Evolutionary conservation across 2,113 vertebrate species (phyloP).

Genomic region (Lota lota): DNA sequence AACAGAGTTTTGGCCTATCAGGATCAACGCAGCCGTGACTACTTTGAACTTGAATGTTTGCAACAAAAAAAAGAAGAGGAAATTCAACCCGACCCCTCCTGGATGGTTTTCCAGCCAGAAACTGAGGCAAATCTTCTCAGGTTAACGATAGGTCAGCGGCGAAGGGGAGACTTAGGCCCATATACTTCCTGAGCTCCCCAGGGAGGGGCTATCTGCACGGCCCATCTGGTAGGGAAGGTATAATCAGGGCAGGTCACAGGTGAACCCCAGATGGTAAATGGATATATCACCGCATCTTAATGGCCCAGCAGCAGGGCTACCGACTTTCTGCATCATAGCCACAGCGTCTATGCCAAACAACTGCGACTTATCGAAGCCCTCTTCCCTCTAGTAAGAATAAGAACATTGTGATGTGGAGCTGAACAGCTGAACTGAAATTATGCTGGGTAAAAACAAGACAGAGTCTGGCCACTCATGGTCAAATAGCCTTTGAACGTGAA

Average conservation of each 20-base stretch:
- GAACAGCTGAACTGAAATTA: too few relatives aligned
- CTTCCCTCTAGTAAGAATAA: neutral
- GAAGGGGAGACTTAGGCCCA: conserved; percentile 21
- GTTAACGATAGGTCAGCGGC: conserved; percentile 41
- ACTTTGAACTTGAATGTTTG: conserved; percentile 47
- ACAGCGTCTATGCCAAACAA: too few relatives aligned
- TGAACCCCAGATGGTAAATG: conserved; percentile 42
- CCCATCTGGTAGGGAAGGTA: conserved; percentile 46
- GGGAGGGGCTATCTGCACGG: conserved; percentile 39
- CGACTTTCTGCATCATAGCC: neutral
- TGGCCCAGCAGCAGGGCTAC: neutral
- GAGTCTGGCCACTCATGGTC: neutral
- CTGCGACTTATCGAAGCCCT: neutral
- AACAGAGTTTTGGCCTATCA: too few relatives aligned
- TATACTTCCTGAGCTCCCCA: conserved; percentile 25
- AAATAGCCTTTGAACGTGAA: neutral
- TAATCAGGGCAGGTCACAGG: conserved; percentile 42
- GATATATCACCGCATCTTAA: conserved; percentile 30
- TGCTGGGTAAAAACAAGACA: too few relatives aligned
- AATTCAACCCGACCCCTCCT: conserved; percentile 44
- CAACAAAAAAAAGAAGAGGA: conserved; percentile 21
- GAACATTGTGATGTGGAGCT: neutral
- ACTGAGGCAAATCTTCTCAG: conserved; percentile 38
- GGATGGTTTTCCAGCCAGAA: conserved; percentile 36
- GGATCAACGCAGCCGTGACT: conserved; percentile 6